phyloP scores from a whole-genome alignment of 2,113 vertebrate species.

The Pachypanchax playfairii region DNA sequence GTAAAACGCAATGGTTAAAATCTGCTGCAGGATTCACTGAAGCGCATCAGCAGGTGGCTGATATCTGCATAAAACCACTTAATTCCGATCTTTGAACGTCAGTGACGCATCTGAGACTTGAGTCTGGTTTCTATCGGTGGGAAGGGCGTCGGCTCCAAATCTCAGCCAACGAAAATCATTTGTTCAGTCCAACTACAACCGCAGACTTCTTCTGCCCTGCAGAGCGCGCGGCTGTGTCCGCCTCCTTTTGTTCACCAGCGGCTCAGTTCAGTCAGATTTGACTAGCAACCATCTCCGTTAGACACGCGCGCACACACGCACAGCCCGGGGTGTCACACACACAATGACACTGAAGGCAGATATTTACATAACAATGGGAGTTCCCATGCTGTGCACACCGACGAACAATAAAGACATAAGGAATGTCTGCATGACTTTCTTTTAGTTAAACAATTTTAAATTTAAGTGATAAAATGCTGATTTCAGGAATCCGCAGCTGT shows the following conservation, averaged over 20 bases:
- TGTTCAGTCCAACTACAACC: conserved; percentile 18
- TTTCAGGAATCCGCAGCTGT: neutral
- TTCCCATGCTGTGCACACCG: conserved; percentile 35
- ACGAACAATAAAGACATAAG: neutral
- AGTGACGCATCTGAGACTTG: too few species aligned
- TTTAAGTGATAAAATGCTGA: neutral
- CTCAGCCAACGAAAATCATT: conserved; percentile 13
- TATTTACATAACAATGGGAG: conserved; percentile 75
- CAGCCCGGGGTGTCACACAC: conserved; percentile 44
- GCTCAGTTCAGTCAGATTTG: conserved; percentile 25
- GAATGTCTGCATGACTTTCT: fast-evolving
- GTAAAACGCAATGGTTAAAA: neutral
- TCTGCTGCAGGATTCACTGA: neutral
- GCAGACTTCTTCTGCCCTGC: conserved; percentile 18
- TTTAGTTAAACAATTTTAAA: neutral
- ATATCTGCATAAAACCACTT: too few species aligned
- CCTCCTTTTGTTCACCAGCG: conserved; percentile 70
- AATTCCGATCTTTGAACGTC: neutral
- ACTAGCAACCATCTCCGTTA: conserved; percentile 43
- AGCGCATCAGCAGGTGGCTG: too few species aligned
- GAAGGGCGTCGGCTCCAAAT: conserved; percentile 65
- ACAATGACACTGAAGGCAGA: conserved; percentile 26
- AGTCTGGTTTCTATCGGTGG: too few species aligned
- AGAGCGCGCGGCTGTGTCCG: too few species aligned
- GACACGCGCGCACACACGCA: neutral